A percentile compares a stretch with the other conserved stretches of the same genome.
Evolutionary conservation across 2,113 vertebrate species (phyloP).

Genomic region (Crotalus horridus): DNA sequence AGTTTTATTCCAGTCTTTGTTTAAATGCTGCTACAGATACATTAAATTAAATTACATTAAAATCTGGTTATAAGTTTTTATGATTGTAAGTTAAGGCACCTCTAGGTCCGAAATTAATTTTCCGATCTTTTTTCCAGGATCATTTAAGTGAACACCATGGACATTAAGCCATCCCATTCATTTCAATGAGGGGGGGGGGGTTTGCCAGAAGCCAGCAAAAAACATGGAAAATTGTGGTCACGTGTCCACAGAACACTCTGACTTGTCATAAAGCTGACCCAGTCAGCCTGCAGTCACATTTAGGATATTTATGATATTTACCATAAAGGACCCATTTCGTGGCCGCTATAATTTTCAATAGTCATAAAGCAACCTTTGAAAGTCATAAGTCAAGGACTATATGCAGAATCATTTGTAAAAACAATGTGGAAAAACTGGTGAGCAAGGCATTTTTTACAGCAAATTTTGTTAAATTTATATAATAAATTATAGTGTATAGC

Average conservation of each 20-base stretch:
- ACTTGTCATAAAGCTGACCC: not conserved
- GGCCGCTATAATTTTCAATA: not conserved
- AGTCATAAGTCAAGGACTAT: not conserved
- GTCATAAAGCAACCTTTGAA: not conserved
- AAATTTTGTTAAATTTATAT: not conserved
- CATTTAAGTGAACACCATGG: not conserved
- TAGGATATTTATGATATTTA: not conserved
- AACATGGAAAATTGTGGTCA: not conserved
- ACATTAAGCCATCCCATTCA: not conserved
- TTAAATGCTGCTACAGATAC: not conserved
- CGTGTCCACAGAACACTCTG: not conserved
- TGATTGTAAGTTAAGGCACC: not conserved
- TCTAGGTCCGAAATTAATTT: not conserved
- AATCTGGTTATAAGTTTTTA: not conserved
- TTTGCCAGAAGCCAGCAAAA: not conserved
- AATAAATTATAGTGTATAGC: not conserved
- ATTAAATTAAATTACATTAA: not conserved
- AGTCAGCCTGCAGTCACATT: not conserved
- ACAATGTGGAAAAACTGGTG: not conserved
- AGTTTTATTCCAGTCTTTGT: not conserved
- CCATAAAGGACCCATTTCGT: not conserved
- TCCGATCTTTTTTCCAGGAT: not conserved
- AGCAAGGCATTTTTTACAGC: not conserved
- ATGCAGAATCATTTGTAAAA: not conserved
- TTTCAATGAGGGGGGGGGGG: not conserved